These are phyloP conservation scores for Calameuta pallipes DNA, from an alignment of 2,888 invertebrate genomes.

Conservation along the genomic window DNA sequence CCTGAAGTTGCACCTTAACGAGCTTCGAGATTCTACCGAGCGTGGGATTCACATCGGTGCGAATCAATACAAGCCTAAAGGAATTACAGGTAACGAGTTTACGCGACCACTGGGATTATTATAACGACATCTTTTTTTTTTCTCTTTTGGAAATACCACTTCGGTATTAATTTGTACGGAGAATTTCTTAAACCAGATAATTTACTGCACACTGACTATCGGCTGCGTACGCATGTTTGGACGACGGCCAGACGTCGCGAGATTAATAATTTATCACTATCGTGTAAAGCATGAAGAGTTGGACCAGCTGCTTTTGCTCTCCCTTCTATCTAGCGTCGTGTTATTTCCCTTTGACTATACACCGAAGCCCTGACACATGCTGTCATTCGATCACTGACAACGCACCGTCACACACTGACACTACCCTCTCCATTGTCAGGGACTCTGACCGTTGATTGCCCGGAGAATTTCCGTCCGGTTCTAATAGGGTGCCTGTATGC, in stretches of 20 bases:
- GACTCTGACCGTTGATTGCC: not conserved
- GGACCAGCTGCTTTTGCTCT: constrained; percentile 15
- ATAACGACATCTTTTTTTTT: too few relatives aligned
- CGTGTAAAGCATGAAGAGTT: constrained; percentile 38
- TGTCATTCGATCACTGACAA: not conserved
- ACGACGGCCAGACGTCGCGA: constrained; percentile 49
- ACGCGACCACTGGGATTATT: not conserved
- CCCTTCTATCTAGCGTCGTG: not conserved
- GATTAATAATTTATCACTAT: constrained; percentile 58
- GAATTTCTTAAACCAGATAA: not conserved
- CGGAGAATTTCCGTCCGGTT: not conserved
- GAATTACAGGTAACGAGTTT: constrained; percentile 40
- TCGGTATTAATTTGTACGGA: not conserved
- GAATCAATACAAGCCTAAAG: constrained; percentile 45
- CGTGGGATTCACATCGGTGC: constrained; percentile 39
- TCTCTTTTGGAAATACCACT: not conserved
- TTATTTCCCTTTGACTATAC: not conserved
- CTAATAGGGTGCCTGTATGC: not conserved
- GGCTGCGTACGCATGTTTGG: constrained; percentile 30
- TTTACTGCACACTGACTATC: not conserved
- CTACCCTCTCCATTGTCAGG: not conserved
- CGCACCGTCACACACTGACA: not conserved
- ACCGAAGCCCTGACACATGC: not conserved
- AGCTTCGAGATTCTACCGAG: constrained; percentile 39
- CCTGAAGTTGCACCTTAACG: not conserved